phyloP scores from a whole-genome alignment of 2,888 invertebrate species.

The Calliscelio sp. region DNA sequence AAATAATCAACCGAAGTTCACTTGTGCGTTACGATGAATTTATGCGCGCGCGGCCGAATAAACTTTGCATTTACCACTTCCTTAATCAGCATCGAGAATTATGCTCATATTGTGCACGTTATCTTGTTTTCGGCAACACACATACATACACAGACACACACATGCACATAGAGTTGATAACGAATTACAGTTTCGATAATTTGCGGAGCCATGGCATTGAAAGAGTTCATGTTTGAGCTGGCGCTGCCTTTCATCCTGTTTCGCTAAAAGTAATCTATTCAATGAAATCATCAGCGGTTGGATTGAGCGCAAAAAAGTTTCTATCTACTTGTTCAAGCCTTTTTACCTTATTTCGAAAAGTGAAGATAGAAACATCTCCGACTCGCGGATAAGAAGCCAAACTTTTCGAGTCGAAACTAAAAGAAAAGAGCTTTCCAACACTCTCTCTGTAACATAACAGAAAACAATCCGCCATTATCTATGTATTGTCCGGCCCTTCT shows the following conservation, averaged over 20 bases:
- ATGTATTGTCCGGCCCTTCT: conserved; percentile 38
- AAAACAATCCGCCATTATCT: conserved; percentile 61
- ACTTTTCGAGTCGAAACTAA: conserved; percentile 56
- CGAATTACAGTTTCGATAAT: conserved; percentile 41
- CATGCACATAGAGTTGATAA: conserved; percentile 10
- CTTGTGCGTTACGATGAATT: conserved; percentile 51
- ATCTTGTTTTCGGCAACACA: conserved; percentile 47
- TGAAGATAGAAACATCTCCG: conserved; percentile 47
- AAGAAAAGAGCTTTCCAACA: conserved; percentile 51
- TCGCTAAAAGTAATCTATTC: conserved; percentile 57
- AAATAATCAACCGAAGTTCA: conserved; percentile 60
- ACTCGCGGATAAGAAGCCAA: conserved; percentile 54
- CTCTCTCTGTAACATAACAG: conserved; percentile 32
- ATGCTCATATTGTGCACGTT: conserved; percentile 43
- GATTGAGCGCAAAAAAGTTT: conserved; percentile 52
- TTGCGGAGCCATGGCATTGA: conserved; percentile 5
- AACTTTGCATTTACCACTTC: conserved; percentile 61
- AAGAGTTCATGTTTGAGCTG: conserved; percentile 29
- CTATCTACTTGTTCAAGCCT: conserved; percentile 51
- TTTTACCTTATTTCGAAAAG: conserved; percentile 50
- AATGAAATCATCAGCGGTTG: conserved; percentile 45
- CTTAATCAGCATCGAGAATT: conserved; percentile 59
- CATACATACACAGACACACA: too few species aligned
- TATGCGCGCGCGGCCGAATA: conserved; percentile 48
- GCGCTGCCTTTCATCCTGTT: conserved; percentile 24